Evolutionary conservation across 2,113 vertebrate species (phyloP).

Genomic region (Microcebus murinus): DNA sequence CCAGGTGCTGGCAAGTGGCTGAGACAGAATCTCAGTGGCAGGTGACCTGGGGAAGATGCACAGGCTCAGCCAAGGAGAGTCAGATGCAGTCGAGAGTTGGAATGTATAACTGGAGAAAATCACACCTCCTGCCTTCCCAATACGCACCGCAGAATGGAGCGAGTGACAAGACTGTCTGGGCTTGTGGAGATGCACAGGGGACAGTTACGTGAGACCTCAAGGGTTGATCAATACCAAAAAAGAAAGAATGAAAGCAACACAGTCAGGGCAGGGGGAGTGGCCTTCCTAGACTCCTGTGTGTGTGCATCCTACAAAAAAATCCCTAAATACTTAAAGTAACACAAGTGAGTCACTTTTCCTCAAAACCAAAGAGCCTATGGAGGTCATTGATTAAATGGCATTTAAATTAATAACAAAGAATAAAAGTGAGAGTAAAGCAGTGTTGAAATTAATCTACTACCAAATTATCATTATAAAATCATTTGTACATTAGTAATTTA

Average conservation of each 20-base stretch:
- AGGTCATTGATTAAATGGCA: neutral
- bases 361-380: neutral
- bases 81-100: neutral
- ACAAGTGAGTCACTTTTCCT: neutral
- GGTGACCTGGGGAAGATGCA: neutral
- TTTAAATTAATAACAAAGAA: neutral
- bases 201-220: neutral
- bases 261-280: accelerated
- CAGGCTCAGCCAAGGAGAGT: neutral
- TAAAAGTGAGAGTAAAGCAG: neutral
- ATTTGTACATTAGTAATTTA: neutral
- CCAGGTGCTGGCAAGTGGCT: neutral
- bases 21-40: neutral
- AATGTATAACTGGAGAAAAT: neutral
- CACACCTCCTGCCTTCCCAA: neutral
- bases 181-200: neutral
- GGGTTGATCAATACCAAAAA: neutral
- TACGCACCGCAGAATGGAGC: accelerated
- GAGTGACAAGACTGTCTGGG: neutral
- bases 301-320: neutral
- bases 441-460: neutral
- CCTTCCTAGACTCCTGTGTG: neutral
- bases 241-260: neutral
- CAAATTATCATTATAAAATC: neutral
- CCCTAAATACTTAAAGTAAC: neutral